These are phyloP conservation scores for Paramormyrops hopkinsi DNA, from an alignment of 2,797 vertebrate species.

Conservation along the genomic window DNA sequence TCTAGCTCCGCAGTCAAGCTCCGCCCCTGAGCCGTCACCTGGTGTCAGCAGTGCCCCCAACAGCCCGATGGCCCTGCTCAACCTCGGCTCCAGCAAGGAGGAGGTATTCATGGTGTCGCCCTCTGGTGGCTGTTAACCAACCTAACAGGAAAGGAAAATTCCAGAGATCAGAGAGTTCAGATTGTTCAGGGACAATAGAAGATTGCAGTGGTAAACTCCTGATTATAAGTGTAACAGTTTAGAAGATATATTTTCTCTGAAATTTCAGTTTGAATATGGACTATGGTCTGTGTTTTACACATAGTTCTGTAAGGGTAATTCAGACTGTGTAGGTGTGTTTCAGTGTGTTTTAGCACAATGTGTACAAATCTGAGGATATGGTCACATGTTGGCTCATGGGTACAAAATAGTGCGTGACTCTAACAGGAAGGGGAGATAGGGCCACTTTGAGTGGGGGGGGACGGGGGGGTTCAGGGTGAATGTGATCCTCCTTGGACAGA, in stretches of 20 bases:
- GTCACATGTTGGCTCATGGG: not conserved
- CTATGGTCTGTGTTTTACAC: not conserved
- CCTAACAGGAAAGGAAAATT: not conserved
- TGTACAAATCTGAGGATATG: not conserved
- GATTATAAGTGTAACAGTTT: not conserved
- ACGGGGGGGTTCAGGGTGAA: not conserved
- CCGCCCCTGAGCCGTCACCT: slow-evolving; percentile 56
- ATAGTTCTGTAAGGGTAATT: not conserved
- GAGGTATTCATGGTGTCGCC: slow-evolving; percentile 58
- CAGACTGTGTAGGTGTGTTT: not conserved
- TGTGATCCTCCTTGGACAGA: not conserved
- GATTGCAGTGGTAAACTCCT: not conserved
- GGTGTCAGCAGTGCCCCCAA: slow-evolving; percentile 70
- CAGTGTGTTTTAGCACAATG: not conserved
- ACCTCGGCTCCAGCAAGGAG: slow-evolving; percentile 76
- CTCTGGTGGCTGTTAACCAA: not conserved
- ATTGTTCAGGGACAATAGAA: not conserved
- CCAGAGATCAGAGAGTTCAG: not conserved
- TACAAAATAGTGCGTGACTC: not conserved
- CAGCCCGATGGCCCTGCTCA: slow-evolving; percentile 83
- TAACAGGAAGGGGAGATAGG: not conserved
- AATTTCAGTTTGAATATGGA: not conserved
- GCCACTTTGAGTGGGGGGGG: not conserved
- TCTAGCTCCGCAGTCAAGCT: slow-evolving; percentile 59
- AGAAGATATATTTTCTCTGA: not conserved